Base-by-base conservation (phyloP, 2,797 vertebrate genomes). In the Manis javanica region DNA sequence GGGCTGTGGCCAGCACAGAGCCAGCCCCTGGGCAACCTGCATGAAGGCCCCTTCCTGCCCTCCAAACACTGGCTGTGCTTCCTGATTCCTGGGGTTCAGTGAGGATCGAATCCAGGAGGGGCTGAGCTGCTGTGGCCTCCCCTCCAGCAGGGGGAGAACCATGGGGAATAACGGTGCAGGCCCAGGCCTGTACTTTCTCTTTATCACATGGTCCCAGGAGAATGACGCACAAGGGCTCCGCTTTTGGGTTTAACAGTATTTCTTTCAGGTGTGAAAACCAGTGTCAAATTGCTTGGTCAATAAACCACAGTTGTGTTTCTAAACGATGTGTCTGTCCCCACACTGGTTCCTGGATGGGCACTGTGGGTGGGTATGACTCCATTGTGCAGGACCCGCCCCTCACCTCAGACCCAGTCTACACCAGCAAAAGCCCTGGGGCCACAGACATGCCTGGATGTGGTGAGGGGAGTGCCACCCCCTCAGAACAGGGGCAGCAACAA, bases 91-190 rank as follows among this genome's bases (percentile, higher is more conserved):
- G 4, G 26, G 29, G 10, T 15, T 26, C 64, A 11, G 82, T 15
- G 19, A 13, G 11, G n/a, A 61, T 16, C 46, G 10, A 8, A 10
- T 46, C 46, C 46, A 46, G 11, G 42, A 46, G 42, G 42, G 42
- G 42, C 42, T 10, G 42, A 46, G 46, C 46, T 46, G 46, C 46
- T 46, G 46, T 46, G 46, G 46, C 10, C 9, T 11, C 11, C 46
- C 9, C 46, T 11, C 46, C 46, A 46, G 46, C 46, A 46, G 9
- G 46, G 42, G 46, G 46, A 46, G 46, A 46, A 46, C 46, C 46
- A 1, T 46, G 46, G 5, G 68, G 10, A 13, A 24, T 12, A 13
- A 39, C 4, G 0, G 2, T 1, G 8, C n/a, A 31, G 7, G 14
- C 71, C 0, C 0, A 34, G 46, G 18, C 15, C 64, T 21, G 55